These are phyloP conservation scores for Aphaenogaster rudis DNA, from an alignment of 1,140 invertebrate genomes.

Conservation along the genomic window DNA sequence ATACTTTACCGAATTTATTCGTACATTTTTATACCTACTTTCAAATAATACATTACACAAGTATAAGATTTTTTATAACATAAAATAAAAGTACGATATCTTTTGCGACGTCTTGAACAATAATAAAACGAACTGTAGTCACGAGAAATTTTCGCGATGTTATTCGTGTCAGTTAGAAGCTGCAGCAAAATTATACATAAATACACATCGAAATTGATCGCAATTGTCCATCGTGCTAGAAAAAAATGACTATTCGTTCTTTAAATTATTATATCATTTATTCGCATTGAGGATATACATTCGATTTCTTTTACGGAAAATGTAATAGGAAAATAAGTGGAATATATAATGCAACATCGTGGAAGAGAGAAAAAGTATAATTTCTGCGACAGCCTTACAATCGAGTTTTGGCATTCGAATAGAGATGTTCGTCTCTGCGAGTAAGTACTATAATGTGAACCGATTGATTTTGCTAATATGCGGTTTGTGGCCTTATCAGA, in stretches of 20 bases:
- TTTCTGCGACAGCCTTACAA: background rate
- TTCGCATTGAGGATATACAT: background rate
- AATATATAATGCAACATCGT: background rate
- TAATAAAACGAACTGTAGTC: background rate
- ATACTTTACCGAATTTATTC: background rate
- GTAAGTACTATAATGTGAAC: conserved; percentile 32
- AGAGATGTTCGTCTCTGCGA: background rate
- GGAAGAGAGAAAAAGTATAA: background rate
- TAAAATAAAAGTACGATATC: background rate
- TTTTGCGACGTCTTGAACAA: background rate
- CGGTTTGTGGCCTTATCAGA: conserved; percentile 27
- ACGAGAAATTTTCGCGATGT: background rate
- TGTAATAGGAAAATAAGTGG: background rate
- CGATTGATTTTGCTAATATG: conserved; percentile 21
- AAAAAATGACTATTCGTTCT: background rate
- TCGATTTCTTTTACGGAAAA: background rate
- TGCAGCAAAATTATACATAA: background rate
- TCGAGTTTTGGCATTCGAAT: conserved; percentile 11
- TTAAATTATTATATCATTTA: conserved; percentile 22
- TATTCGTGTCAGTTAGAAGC: background rate
- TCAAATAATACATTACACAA: background rate
- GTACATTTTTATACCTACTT: background rate
- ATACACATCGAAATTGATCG: background rate
- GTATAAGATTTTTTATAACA: background rate
- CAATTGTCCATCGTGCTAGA: background rate